Base-by-base conservation (phyloP, 1,140 invertebrate genomes). In the Drosophila ambigua region DNA sequence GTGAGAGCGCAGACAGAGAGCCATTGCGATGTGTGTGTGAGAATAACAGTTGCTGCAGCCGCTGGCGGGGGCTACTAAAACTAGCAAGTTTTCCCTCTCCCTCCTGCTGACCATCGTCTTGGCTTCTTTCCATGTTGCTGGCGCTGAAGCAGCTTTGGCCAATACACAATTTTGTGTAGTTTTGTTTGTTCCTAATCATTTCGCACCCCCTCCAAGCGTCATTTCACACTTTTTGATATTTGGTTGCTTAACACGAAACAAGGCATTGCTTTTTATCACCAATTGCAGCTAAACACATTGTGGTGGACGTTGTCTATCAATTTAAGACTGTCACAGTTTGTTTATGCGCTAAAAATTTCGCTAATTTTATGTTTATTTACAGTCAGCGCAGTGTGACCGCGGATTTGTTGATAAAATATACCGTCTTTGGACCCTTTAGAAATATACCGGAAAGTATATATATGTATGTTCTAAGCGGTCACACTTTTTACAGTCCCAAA, bases 291-390 rank as follows among this genome's bases (percentile, higher is more conserved):
- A 49, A 72, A 71, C 66, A 72, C 66, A 52, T 69, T 52, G 24
- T 23, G 66, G 53, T 16, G 24, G 8, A 13, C 51, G 1, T 44
- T 44, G 66, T 72, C 60, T 46, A 54, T 24, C n/a, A 24, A 15
- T 28, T 49, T 13, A 24, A 49, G 50, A 24, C 35, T 73, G 55
- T 61, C 63, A 72, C 68, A 61, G 54, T 39, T 39, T 13, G 13
- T 5, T 5, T 13, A 13, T 39, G 13, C 0, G 35, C 35, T 39
- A 39, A 39, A 39, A 9, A 35, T 11, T 13, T 39, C 0, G 35
- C 11, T 13, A 26, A 58, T 44, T 63, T 55, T 72, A 55, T 62
- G 53, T 73, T 72, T 73, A 73, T 73, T 73, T 73, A 73, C 68
- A 62, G 72, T 61, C 44, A 7, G 26, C 7, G 26, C 44, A 7